Evolutionary conservation across 2,113 vertebrate genomes (phyloP), one percentile per base, ranked within the genome.

Genomic region (Elanoides forficatus): DNA sequence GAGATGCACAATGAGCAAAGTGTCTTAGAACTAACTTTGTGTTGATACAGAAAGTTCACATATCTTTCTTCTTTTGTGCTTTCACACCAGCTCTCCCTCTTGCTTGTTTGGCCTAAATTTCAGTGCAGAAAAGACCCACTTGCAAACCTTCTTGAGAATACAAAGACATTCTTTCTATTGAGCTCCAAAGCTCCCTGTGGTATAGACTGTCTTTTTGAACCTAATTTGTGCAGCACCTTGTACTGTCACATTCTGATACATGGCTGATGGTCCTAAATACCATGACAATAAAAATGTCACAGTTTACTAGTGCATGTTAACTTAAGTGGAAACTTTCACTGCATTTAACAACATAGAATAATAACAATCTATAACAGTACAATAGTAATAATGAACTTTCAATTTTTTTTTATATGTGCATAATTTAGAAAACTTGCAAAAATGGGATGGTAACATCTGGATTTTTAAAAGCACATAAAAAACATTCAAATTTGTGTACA

Each of bases 121-220:
- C 53, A 22, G 9, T 36, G 16, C 3, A 18, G 56, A 38, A 60
- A 73, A 36, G 29, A 23, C 3, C 1, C 9, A 32, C 7, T 50
- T 72, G 5, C 40, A 76, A 83, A 50, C 26, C 7, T 67, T 45
- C 26, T n/a, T 32, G 78, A 78, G 16, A 76, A 56, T 22, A 40
- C 2, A 34, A 60, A 47, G 27, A 5, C 1, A 40, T 81, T 66
- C 0, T 1, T 56, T 62, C 27, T 70, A 4, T 40, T 36, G 55
- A 85, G 17, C 6, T 74, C 15, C 21, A 75, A 81, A 58, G 9
- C 12, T 87, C 14, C 15, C 6, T 73, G n/a, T 47, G 4, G 7
- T 56, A 73, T 26, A 59, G 13, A 47, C 18, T 40, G 26, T n/a
- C 17, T 27, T 68, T 91, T 73, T 47, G 30, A 14, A 52, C 13